phyloP scores from a whole-genome alignment of 2,113 vertebrate species.

The Lanius ludovicianus region DNA sequence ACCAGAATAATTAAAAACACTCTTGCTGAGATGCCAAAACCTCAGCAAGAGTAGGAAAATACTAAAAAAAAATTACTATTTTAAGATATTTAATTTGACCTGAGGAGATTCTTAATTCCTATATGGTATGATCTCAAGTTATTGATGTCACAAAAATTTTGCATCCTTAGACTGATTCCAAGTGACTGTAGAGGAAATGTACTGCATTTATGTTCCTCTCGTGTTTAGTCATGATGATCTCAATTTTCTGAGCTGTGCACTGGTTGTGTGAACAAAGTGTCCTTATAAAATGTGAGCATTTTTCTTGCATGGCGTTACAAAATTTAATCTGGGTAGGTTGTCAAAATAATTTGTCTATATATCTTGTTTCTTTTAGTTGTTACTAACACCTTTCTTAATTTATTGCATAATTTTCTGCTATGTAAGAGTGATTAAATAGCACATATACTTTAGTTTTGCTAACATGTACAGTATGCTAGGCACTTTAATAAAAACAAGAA shows the following conservation, averaged over 20 bases:
- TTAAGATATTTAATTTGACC: background rate
- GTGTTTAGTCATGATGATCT: background rate
- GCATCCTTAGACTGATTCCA: background rate
- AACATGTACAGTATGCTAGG: background rate
- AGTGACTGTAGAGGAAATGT: background rate
- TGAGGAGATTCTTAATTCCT: background rate
- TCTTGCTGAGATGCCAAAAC: background rate
- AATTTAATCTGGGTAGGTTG: background rate
- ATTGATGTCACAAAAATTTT: background rate
- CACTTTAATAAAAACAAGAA: background rate
- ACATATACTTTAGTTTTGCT: background rate
- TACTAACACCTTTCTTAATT: background rate
- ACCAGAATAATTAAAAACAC: background rate
- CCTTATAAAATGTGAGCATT: background rate
- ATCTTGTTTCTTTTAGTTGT: background rate
- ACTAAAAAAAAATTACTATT: background rate
- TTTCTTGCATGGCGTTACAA: background rate
- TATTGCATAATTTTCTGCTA: background rate
- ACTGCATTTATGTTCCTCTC: background rate
- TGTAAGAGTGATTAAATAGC: background rate
- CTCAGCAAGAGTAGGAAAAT: background rate
- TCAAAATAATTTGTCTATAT: background rate
- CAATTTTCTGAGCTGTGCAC: background rate
- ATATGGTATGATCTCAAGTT: background rate
- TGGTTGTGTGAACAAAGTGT: background rate